Conservation (phyloP, 2,797 vertebrate species). For the Lophotriccus pileatus region DNA sequence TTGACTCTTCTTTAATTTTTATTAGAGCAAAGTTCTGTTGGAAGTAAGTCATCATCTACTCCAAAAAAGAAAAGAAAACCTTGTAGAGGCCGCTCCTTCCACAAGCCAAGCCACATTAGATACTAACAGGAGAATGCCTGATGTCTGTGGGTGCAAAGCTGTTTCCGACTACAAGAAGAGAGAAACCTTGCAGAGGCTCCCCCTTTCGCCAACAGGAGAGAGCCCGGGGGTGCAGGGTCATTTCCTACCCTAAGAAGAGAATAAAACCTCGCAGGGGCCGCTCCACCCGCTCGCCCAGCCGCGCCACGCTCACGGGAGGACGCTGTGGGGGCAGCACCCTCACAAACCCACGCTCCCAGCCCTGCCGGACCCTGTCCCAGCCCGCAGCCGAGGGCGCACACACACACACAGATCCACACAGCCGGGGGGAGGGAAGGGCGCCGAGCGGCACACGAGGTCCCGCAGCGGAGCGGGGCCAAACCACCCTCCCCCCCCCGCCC, state of each 20-base stretch:
- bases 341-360: neutral
- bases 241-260: neutral
- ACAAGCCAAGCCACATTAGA: neutral
- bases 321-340: neutral
- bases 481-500: too few relatives aligned
- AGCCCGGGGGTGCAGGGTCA: neutral
- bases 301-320: neutral
- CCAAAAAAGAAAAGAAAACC: neutral
- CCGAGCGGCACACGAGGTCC: too few relatives aligned
- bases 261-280: neutral
- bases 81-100: neutral
- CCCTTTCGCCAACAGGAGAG: neutral
- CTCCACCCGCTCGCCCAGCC: neutral
- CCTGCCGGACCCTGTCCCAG: accelerated
- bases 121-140: neutral
- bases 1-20: neutral
- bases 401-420: too few relatives aligned
- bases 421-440: too few relatives aligned
- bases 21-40: neutral
- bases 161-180: neutral
- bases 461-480: too few relatives aligned
- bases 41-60: neutral
- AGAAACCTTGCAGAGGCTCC: too few relatives aligned
- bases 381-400: neutral
- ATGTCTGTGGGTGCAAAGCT: neutral